Evolutionary conservation across 2,113 vertebrate genomes (phyloP).

Genomic region (Tragelaphus imberbis): DNA sequence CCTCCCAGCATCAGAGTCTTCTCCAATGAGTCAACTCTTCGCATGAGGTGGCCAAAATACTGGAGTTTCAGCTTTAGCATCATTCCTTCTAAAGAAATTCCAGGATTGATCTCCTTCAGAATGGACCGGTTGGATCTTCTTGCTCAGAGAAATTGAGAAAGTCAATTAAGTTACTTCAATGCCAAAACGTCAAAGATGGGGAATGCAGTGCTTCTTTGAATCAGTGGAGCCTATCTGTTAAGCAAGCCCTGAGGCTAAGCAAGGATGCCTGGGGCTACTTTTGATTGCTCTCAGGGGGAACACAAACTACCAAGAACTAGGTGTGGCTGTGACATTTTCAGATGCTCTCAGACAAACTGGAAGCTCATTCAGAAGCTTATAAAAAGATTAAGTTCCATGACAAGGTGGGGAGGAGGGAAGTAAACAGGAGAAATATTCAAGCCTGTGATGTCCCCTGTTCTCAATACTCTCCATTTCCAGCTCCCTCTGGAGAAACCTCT

Average conservation of each 20-base stretch:
- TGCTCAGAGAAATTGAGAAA: not conserved
- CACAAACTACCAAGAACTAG: not conserved
- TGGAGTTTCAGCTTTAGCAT: no score
- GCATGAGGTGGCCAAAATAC: no score
- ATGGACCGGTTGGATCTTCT: no score
- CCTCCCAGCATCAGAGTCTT: no score
- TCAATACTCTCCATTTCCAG: not conserved
- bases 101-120: no score
- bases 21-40: no score
- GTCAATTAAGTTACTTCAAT: not conserved
- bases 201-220: not conserved
- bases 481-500: not conserved
- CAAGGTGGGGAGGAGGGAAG: not conserved
- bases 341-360: not conserved
- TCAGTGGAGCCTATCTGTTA: not conserved
- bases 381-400: not conserved
- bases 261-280: not conserved
- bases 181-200: not conserved
- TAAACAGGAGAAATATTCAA: not conserved
- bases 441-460: not conserved
- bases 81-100: no score
- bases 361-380: not conserved
- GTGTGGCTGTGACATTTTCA: not conserved
- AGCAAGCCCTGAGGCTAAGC: not conserved
- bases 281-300: not conserved